These are phyloP conservation scores for Polymixis flavicincta DNA, from an alignment of 2,888 invertebrate species.

Conservation along the genomic window DNA sequence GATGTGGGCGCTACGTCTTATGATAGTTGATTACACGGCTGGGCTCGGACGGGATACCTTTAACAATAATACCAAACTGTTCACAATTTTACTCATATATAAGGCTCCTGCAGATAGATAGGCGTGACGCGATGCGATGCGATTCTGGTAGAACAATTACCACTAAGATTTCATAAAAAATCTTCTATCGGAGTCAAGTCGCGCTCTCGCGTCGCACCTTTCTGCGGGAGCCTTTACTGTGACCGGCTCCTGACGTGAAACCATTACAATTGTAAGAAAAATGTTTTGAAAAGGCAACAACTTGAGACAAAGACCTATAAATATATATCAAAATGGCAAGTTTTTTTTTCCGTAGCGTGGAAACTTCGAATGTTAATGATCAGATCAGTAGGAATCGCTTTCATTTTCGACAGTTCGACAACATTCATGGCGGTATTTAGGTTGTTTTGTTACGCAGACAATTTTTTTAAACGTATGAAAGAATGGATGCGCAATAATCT, in stretches of 20 bases:
- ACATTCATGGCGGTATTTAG: no score
- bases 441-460: no score
- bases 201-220: not conserved
- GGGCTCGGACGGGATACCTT: conserved; percentile 51
- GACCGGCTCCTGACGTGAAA: not conserved
- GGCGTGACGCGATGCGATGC: not conserved
- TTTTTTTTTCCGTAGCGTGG: not conserved
- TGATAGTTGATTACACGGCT: conserved; percentile 31
- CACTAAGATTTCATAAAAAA: not conserved
- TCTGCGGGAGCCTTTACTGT: not conserved
- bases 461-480: no score
- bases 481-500: no score
- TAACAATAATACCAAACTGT: conserved; percentile 42
- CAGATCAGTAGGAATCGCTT: no score
- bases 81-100: conserved; percentile 24
- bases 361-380: not conserved
- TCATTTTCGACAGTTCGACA: no score
- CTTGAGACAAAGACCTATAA: not conserved
- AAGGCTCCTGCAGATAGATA: not conserved
- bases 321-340: not conserved
- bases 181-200: not conserved
- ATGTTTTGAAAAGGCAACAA: not conserved
- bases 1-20: conserved; percentile 46
- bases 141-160: not conserved
- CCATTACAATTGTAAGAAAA: not conserved